phyloP scores from a whole-genome alignment of 92 coral and sea anemone genomes.

The Phenganax stokvisi region DNA sequence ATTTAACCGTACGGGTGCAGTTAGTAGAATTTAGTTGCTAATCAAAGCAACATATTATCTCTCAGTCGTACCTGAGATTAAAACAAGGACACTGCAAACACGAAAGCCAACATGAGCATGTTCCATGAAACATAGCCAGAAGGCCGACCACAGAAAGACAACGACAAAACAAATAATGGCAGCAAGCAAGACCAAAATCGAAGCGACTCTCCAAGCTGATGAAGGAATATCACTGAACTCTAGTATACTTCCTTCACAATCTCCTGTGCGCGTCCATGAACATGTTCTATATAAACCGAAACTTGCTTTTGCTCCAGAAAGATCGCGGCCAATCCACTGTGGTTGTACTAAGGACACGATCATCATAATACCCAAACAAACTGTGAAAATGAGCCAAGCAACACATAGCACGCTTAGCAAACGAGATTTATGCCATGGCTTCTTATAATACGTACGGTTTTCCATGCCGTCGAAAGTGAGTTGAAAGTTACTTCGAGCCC shows the following conservation, averaged over 20 bases:
- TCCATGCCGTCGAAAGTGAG: constrained; percentile 18
- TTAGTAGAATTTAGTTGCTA: not conserved
- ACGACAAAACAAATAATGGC: constrained; percentile 69
- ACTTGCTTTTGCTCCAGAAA: constrained; percentile 47
- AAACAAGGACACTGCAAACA: constrained; percentile 71
- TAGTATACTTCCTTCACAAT: constrained; percentile 66
- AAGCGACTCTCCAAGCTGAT: constrained; percentile 80
- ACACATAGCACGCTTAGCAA: constrained; percentile 70
- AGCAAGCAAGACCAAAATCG: constrained; percentile 69
- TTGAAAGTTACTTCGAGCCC: constrained; percentile 29
- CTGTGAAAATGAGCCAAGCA: constrained; percentile 74
- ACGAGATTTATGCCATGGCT: constrained; percentile 90
- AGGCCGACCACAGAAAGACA: constrained; percentile 56
- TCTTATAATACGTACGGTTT: constrained; percentile 4
- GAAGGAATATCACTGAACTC: constrained; percentile 70
- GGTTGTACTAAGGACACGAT: constrained; percentile 90
- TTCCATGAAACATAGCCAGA: constrained; percentile 65
- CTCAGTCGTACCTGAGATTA: constrained; percentile 59
- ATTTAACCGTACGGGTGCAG: no score
- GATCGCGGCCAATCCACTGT: constrained; percentile 74
- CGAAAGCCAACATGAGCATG: constrained; percentile 79
- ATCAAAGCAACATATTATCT: not conserved
- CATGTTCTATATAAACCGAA: constrained; percentile 90
- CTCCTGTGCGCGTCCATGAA: constrained; percentile 47
- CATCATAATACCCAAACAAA: constrained; percentile 84